Evolutionary conservation across 2,113 vertebrate genomes (phyloP), one percentile per base, ranked within the genome.

Genomic region (Podiceps cristatus): DNA sequence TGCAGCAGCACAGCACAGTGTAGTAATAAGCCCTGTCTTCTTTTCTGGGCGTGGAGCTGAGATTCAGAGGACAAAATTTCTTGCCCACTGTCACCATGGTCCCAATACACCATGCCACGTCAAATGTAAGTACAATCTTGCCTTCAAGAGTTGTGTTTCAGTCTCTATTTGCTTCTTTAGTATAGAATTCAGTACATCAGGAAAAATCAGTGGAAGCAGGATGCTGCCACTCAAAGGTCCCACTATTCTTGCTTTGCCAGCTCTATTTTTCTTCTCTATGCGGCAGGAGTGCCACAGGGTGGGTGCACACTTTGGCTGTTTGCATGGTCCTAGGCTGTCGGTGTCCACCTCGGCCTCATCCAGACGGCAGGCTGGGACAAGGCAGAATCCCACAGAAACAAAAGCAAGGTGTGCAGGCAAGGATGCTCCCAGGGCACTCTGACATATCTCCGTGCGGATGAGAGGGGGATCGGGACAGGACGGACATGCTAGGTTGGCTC

Each of bases 61-160:
- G 28, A 58, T 69, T 71, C 59, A 29, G 25, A 31, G 28, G 31
- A 42, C 22, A 2, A 56, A 74, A 56, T 68, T 81, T 87, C 49
- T 81, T 85, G 9, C 13, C 27, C 16, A 15, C 15, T 64, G 3
- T 63, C 11, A 10, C 25, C 25, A 7, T 20, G 14, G 8, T 71
- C 14, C 29, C 27, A 40, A 1, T 42, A 45, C 0, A 1, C 11
- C 45, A 27, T 52, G 10, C 19, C 47, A 44, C 0, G 2, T 75
- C 7, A 40, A 37, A 37, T 24, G 5, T 11, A 53, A 69, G 11
- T 50, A 25, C 13, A 58, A 5, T 45, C 33, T 62, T 35, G 5
- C 12, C 9, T 52, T 74, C 14, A 69, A 33, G 17, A 12, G 4
- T 6, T 58, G 19, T 8, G 18, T 71, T 79, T 78, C 40, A 42